Evolutionary conservation across 2,797 vertebrate species (phyloP).

Genomic region (Eidolon dupreanum): DNA sequence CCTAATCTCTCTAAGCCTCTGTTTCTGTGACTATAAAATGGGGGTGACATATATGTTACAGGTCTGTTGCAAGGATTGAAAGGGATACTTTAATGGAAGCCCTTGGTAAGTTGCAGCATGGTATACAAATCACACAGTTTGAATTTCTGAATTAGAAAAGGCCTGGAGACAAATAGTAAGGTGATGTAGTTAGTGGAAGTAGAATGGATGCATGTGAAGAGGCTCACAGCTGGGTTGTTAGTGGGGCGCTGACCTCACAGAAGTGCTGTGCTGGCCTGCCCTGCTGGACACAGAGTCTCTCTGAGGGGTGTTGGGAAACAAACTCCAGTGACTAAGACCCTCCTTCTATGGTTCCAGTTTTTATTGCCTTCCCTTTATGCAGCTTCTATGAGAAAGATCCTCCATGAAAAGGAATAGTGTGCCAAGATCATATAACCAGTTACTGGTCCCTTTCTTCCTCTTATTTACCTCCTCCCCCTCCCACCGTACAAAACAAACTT

Average conservation of each 20-base stretch:
- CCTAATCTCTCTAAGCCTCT: background rate
- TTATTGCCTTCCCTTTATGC: no score
- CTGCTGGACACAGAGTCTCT: background rate
- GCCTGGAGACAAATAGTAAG: background rate
- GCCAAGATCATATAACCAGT: background rate
- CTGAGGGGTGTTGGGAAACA: background rate
- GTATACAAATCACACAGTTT: background rate
- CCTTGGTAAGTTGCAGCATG: background rate
- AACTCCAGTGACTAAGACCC: accelerated
- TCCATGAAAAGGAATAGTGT: background rate
- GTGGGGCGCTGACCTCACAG: background rate
- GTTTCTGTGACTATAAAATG: background rate
- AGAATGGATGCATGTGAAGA: background rate
- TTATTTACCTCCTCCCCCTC: background rate
- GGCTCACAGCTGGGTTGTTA: accelerated
- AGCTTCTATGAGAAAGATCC: background rate
- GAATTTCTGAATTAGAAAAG: background rate
- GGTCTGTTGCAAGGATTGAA: background rate
- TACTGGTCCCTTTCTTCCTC: background rate
- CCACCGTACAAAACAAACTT: background rate
- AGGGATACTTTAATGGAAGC: background rate
- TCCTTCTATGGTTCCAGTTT: background rate
- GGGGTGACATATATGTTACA: background rate
- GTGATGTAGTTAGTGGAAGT: background rate
- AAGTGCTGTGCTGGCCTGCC: background rate